Evolutionary conservation across 1,140 invertebrate genomes (phyloP).

Genomic region (Vanessa atalanta): DNA sequence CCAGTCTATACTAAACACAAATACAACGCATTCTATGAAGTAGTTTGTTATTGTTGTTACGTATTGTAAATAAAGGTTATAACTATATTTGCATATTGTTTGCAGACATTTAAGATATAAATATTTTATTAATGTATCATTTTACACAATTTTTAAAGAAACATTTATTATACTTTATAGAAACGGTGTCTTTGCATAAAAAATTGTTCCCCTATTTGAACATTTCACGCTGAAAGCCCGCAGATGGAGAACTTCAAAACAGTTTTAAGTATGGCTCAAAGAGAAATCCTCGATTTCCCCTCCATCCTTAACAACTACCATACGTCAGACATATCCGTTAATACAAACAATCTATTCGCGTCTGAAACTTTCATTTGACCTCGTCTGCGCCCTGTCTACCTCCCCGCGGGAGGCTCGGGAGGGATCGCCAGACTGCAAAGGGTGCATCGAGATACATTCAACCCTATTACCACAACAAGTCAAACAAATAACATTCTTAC

Average conservation of each 20-base stretch:
- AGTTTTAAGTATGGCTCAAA: slow-evolving; percentile 34
- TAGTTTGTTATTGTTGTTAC: background rate
- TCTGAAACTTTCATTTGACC: slow-evolving; percentile 68
- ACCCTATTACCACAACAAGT: slow-evolving; percentile 8
- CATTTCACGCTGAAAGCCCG: slow-evolving; percentile 9
- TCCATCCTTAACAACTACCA: slow-evolving; percentile 31
- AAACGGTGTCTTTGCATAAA: background rate
- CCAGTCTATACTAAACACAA: slow-evolving; percentile 3
- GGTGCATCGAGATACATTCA: slow-evolving; percentile 34
- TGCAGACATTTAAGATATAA: background rate
- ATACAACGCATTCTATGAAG: background rate
- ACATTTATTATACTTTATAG: background rate
- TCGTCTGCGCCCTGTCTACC: slow-evolving; percentile 50
- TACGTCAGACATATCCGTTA: slow-evolving; percentile 48
- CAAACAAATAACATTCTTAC: slow-evolving; percentile 28
- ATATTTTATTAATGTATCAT: background rate
- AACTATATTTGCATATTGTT: background rate
- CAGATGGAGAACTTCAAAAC: slow-evolving; percentile 26
- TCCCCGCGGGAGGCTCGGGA: slow-evolving; percentile 34
- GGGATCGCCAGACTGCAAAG: slow-evolving; percentile 41
- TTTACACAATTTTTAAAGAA: background rate
- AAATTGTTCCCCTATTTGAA: slow-evolving; percentile 8
- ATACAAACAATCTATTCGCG: slow-evolving; percentile 49
- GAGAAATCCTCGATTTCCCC: slow-evolving; percentile 38
- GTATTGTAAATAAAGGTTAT: background rate